Evolutionary conservation across 2,113 vertebrate species (phyloP), one percentile per base, ranked within the genome.

Genomic region (Prionailurus viverrinus): DNA sequence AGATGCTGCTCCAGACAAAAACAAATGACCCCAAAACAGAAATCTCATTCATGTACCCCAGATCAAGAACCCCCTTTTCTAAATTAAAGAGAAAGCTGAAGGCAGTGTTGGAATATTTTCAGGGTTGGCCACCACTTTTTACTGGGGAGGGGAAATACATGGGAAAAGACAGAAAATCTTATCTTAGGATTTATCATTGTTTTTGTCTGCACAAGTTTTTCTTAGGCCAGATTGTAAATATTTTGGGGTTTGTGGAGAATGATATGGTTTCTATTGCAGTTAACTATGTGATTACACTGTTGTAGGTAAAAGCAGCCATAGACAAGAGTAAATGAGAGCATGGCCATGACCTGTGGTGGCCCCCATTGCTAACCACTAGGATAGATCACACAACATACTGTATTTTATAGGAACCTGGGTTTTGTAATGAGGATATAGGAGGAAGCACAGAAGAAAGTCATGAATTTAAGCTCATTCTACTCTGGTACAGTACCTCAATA

Each of bases 341-440:
- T 61, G 58, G 14, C 9, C 39, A 76, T n/a, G 45, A 65, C 13
- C 3, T 13, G 2, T 1, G 1, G 14, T 15, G 4, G 1, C 1
- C 41, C 21, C n/a, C 12, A 41, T 2, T 4, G 3, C 16, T 18
- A 23, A 63, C 4, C 7, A 1, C 0, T 6, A 13, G 16, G 36
- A 0, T 10, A 45, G 1, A 80, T 14, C 2, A 10, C 6, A 53
- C 13, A 14, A 13, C 8, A 55, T 9, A 31, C 1, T 21, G 0
- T 25, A 8, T 14, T 48, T 90, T 29, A 39, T 11, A 33, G n/a
- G 33, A 29, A 1, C 1, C 5, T 48, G 19, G 6, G 21, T 74
- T 85, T 91, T 86, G 4, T 31, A 63, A 85, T 33, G 7, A 91
- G 29, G 39, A 66, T 15, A 16, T 1, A 48, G 41, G 4, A 58